Percentiles rank a stretch among this genome's conserved stretches.
Conservation (phyloP, 2,797 vertebrate species). For the Diceros bicornis region DNA sequence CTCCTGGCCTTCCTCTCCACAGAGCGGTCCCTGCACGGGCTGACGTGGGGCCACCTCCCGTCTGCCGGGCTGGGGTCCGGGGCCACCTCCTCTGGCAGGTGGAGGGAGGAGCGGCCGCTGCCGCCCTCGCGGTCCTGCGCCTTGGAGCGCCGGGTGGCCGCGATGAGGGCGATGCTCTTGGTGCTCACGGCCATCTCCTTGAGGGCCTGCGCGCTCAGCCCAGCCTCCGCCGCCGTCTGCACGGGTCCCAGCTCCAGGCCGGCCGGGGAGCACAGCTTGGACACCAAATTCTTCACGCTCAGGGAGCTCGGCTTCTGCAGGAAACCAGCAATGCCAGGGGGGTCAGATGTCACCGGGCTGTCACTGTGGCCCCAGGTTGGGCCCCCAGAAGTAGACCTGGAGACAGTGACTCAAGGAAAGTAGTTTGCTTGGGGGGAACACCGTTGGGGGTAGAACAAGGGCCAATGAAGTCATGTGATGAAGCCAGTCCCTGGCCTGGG, state of each 20-base stretch:
- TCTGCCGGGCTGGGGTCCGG: slow-evolving; percentile 40
- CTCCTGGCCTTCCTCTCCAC: slow-evolving; percentile 76
- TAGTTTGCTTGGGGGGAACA: accelerated
- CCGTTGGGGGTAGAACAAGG: accelerated
- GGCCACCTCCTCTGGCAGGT: slow-evolving; percentile 46
- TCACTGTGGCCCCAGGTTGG: accelerated
- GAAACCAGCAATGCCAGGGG: not conserved
- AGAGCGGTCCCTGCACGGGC: slow-evolving; percentile 32
- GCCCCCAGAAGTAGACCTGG: not conserved
- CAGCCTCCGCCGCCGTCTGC: not conserved
- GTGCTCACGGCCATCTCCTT: slow-evolving; percentile 86
- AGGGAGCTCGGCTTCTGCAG: slow-evolving; percentile 34
- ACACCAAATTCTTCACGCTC: not conserved
- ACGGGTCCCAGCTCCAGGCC: not conserved
- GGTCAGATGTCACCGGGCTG: not conserved
- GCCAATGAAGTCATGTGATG: no score
- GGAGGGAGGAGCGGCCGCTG: slow-evolving; percentile 37
- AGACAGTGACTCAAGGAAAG: not conserved
- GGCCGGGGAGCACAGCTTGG: not conserved
- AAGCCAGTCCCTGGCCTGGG: not conserved
- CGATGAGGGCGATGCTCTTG: slow-evolving; percentile 87
- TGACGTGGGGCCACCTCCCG: not conserved
- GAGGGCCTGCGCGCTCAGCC: slow-evolving; percentile 78
- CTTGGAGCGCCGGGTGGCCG: slow-evolving; percentile 80
- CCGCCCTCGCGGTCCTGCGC: slow-evolving; percentile 53